Percentiles rank a stretch among this genome's conserved stretches.
Conservation (phyloP, 2,797 vertebrate species). For the Oryzias dopingdopingensis region DNA sequence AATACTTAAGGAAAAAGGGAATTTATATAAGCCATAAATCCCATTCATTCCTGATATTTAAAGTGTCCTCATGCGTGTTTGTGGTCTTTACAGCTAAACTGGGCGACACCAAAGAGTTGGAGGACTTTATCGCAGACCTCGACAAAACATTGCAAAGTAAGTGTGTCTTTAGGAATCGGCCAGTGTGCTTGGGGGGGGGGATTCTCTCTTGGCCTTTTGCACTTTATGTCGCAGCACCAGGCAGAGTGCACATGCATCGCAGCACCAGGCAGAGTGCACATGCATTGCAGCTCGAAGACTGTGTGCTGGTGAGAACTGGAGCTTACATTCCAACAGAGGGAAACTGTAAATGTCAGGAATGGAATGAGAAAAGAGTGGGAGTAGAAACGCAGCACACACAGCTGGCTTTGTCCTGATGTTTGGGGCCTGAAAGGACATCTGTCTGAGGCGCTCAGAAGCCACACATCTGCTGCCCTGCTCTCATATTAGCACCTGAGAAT, state of each 20-base stretch:
- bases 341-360: constrained; percentile 42
- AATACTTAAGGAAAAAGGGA: no score
- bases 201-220: constrained; percentile 9
- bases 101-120: constrained; percentile 96
- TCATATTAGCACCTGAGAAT: constrained; percentile 16
- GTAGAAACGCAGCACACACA: not conserved
- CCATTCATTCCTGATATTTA: no score
- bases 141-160: constrained; percentile 94
- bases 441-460: not conserved
- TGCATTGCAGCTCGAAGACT: constrained; percentile 38
- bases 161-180: constrained; percentile 60
- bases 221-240: constrained; percentile 17
- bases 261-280: no score
- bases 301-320: constrained; percentile 33
- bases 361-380: constrained; percentile 28
- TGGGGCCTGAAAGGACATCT: constrained; percentile 18
- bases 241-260: no score
- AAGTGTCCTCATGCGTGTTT: not conserved
- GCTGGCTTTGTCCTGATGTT: constrained; percentile 8
- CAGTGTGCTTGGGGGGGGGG: not conserved
- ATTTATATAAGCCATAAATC: no score
- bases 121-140: constrained; percentile 97
- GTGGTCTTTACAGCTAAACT: constrained; percentile 84
- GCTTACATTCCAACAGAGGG: constrained; percentile 11
- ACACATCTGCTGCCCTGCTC: constrained; percentile 20